A percentile compares a stretch with the other conserved stretches of the same genome.
Evolutionary conservation across 2,113 vertebrate genomes (phyloP).

Genomic region (Sylvilagus bachmani): DNA sequence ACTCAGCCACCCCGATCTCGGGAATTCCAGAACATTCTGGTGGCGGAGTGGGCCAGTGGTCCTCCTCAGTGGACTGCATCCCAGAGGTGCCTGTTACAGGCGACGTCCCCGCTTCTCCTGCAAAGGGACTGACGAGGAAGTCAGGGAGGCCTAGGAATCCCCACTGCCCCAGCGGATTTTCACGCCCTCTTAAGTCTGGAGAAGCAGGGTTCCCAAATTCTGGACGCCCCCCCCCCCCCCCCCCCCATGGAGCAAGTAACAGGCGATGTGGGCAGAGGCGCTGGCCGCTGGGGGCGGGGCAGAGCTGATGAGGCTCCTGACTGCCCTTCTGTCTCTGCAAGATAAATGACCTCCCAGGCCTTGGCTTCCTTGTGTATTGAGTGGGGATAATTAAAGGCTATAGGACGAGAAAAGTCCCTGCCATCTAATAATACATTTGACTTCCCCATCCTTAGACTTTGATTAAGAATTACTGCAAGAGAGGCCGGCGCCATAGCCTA

Average conservation of each 20-base stretch:
- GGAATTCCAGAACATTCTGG: conserved; percentile 26
- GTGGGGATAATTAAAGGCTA: not conserved
- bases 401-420: rapidly evolving
- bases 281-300: not conserved
- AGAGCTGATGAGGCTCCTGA: not conserved
- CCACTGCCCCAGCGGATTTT: not conserved
- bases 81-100: not conserved
- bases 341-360: not conserved
- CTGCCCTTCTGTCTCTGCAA: not conserved
- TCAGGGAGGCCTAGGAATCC: not conserved
- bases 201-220: not conserved
- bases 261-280: not conserved
- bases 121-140: not conserved
- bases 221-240: not conserved
- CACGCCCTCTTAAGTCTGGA: not conserved
- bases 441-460: not conserved
- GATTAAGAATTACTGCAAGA: not conserved
- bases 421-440: not conserved
- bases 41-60: not conserved
- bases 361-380: not conserved
- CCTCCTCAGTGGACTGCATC: not conserved
- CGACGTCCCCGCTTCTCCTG: not conserved
- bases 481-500: not conserved
- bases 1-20: not conserved
- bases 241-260: rapidly evolving